Evolutionary conservation across 1,140 invertebrate genomes (phyloP).

Genomic region (Achroia grisella): DNA sequence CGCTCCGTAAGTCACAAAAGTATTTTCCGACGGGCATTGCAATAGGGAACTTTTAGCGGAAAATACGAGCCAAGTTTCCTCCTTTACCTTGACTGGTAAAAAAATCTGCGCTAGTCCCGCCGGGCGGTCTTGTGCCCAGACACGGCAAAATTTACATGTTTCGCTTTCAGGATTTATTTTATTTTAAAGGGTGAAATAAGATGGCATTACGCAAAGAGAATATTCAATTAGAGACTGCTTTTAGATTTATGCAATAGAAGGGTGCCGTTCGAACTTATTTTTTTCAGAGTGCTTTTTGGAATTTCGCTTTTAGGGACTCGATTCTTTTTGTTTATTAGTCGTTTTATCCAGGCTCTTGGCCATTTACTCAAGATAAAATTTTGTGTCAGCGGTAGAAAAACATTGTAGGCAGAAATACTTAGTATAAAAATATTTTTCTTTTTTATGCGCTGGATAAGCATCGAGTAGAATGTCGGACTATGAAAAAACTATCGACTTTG

Average conservation of each 20-base stretch:
- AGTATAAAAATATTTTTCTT: too few relatives aligned
- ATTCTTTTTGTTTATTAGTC: conserved; percentile 19
- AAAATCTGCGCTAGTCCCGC: conserved; percentile 43
- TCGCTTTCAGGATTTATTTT: conserved; percentile 66
- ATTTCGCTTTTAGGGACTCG: conserved; percentile 22
- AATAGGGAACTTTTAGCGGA: conserved; percentile 56
- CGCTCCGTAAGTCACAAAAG: conserved; percentile 52
- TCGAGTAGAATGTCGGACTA: too few relatives aligned
- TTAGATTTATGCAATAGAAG: conserved; percentile 57
- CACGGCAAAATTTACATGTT: conserved; percentile 71
- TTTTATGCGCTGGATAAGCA: too few relatives aligned
- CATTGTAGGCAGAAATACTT: neutral
- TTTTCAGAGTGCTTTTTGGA: conserved; percentile 17
- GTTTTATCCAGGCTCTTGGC: conserved; percentile 10
- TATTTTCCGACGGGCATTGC: conserved; percentile 53
- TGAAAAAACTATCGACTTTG: too few relatives aligned
- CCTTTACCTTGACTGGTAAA: conserved; percentile 51
- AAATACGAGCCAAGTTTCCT: conserved; percentile 64
- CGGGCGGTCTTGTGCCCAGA: conserved; percentile 39
- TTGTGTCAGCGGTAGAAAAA: neutral
- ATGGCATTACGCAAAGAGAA: conserved; percentile 63
- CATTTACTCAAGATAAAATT: conserved; percentile 5
- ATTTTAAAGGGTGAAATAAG: conserved; percentile 69
- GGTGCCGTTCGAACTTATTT: conserved; percentile 44
- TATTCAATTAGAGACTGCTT: conserved; percentile 67